Percentiles rank a stretch among this genome's conserved stretches.
These are phyloP conservation scores for Philopotamus ludificatus DNA, from an alignment of 1,140 invertebrate genomes.

Conservation along the genomic window DNA sequence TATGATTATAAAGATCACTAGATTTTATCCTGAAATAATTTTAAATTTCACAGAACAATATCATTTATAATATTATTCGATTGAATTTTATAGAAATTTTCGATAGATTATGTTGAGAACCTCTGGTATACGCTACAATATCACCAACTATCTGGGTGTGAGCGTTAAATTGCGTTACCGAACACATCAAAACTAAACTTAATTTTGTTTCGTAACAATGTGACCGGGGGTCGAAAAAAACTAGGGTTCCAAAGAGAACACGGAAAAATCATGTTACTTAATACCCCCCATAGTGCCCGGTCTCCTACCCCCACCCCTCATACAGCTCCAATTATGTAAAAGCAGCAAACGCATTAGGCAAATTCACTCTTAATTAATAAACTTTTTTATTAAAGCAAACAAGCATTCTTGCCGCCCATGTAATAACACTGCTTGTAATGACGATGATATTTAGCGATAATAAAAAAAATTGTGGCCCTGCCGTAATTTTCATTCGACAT, in stretches of 20 bases:
- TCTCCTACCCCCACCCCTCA: slow-evolving; percentile 9
- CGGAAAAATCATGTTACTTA: slow-evolving; percentile 21
- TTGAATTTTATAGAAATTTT: too few species aligned
- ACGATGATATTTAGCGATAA: slow-evolving; percentile 9
- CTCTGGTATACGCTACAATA: too few species aligned
- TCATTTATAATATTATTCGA: too few species aligned
- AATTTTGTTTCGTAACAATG: neutral
- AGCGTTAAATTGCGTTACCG: neutral
- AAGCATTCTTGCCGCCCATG: slow-evolving; percentile 19
- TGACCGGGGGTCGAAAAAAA: neutral
- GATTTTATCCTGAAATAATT: too few species aligned
- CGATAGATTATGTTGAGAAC: too few species aligned
- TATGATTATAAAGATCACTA: too few species aligned
- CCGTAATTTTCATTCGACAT: too few species aligned
- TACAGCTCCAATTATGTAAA: slow-evolving; percentile 31
- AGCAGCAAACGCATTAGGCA: slow-evolving; percentile 32
- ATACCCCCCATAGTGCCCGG: neutral
- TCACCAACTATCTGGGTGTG: neutral
- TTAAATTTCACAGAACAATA: too few species aligned
- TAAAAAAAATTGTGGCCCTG: neutral
- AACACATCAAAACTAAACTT: neutral
- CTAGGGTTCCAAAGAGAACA: neutral
- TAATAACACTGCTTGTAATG: slow-evolving; percentile 15
- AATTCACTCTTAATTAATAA: slow-evolving; percentile 35
- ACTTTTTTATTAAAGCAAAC: slow-evolving; percentile 34